Conservation (phyloP, 2,797 vertebrate genomes). For the Gallinago stenura region DNA sequence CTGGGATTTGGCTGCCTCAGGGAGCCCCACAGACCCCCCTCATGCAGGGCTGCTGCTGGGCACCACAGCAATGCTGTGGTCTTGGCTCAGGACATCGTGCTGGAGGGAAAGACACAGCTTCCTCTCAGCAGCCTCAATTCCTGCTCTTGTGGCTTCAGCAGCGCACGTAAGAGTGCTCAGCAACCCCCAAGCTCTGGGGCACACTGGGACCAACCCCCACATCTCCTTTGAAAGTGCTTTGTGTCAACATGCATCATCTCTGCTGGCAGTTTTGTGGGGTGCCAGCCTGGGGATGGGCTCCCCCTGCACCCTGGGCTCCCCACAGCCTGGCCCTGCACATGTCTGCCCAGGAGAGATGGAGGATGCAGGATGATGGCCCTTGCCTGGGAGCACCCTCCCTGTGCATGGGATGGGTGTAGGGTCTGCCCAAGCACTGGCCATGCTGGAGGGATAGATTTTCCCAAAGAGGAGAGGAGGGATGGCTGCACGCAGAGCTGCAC, state of each 20-base stretch:
- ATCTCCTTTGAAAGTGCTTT: not conserved
- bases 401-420: rapidly evolving
- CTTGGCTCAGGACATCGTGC: rapidly evolving
- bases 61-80: rapidly evolving
- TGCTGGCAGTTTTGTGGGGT: too few species aligned
- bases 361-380: not conserved
- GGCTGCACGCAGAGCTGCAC: not conserved
- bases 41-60: not conserved
- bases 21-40: rapidly evolving
- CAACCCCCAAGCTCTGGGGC: not conserved
- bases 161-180: rapidly evolving
- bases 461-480: not conserved
- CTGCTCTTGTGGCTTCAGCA: not conserved
- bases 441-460: not conserved
- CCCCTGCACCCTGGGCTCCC: rapidly evolving
- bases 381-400: not conserved
- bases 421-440: not conserved
- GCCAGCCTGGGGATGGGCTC: not conserved
- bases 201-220: rapidly evolving
- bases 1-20: rapidly evolving
- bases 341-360: not conserved
- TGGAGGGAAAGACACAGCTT: not conserved
- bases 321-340: not conserved
- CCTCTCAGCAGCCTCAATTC: not conserved
- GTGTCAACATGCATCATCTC: rapidly evolving